Percentiles rank a stretch among this genome's conserved stretches.
These are phyloP conservation scores for Melipona bicolor DNA, from an alignment of 2,888 invertebrate genomes.

Conservation along the genomic window DNA sequence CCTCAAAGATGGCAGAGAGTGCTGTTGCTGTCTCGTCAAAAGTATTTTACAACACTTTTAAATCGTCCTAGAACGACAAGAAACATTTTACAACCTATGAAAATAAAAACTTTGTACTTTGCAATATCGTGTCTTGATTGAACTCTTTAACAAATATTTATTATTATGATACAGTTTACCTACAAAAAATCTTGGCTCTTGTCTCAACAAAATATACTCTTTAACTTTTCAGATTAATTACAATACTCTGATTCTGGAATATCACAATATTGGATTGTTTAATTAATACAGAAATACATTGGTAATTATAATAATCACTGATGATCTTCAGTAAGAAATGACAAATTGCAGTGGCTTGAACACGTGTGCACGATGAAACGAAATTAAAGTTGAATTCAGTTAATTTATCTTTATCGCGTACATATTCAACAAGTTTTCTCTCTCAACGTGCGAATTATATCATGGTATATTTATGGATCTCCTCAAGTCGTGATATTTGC, in stretches of 20 bases:
- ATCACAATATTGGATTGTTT: background rate
- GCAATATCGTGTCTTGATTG: background rate
- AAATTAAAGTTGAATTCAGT: constrained; percentile 12
- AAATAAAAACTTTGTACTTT: background rate
- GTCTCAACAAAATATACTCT: background rate
- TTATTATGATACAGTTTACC: background rate
- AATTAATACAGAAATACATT: background rate
- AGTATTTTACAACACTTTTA: background rate
- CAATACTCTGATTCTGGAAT: too few species aligned
- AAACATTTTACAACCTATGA: too few species aligned
- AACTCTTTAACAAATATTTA: background rate
- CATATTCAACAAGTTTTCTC: constrained; percentile 15
- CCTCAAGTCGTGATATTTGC: constrained; percentile 18
- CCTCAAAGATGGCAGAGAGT: background rate
- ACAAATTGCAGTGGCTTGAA: constrained; percentile 1
- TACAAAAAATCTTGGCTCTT: background rate
- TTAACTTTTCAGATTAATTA: background rate
- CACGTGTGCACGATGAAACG: background rate
- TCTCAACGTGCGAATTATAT: constrained; percentile 18
- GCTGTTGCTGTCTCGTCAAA: background rate
- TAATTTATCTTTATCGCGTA: constrained; percentile 13
- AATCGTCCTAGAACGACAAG: background rate
- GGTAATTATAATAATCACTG: background rate
- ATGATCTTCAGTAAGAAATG: constrained; percentile 19
- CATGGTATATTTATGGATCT: constrained; percentile 30